Conservation (phyloP, 2,888 invertebrate species). For the Chymomyza caudatula region DNA sequence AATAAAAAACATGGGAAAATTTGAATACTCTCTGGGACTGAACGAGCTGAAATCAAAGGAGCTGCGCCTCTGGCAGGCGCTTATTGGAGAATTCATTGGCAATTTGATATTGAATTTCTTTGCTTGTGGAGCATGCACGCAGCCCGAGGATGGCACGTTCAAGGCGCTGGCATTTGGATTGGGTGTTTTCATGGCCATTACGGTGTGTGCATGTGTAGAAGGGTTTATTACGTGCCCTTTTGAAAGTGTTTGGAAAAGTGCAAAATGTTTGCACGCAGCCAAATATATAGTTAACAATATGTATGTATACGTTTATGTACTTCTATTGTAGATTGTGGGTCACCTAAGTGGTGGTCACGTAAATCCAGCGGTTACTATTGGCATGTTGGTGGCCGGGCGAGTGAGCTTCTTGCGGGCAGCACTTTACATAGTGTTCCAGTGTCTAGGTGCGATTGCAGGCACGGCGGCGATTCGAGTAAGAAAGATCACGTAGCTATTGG, state of each 20-base stretch:
- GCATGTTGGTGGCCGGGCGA: slow-evolving; percentile 88
- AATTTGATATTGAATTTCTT: slow-evolving; percentile 92
- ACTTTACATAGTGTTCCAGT: slow-evolving; percentile 90
- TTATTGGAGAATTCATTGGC: slow-evolving; percentile 91
- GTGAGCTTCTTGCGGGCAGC: slow-evolving; percentile 86
- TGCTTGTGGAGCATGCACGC: slow-evolving; percentile 89
- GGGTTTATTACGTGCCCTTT: slow-evolving; percentile 60
- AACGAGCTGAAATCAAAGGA: slow-evolving; percentile 86
- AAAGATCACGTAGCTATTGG: not conserved
- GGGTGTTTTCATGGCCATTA: slow-evolving; percentile 89
- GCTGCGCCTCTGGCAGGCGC: slow-evolving; percentile 85
- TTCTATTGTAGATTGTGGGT: slow-evolving; percentile 83
- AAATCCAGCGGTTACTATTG: slow-evolving; percentile 94
- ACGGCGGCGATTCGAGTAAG: slow-evolving; percentile 84
- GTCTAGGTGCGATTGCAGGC: slow-evolving; percentile 89
- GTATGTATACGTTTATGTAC: not conserved
- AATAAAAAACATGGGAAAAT: slow-evolving; percentile 75
- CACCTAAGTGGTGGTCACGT: slow-evolving; percentile 94
- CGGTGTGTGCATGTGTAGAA: too few relatives aligned
- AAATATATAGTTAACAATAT: not conserved
- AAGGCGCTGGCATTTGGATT: slow-evolving; percentile 92
- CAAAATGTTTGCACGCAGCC: not conserved
- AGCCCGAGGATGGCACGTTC: slow-evolving; percentile 79
- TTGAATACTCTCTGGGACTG: slow-evolving; percentile 83
- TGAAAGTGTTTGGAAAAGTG: not conserved